Evolutionary conservation across 2,113 vertebrate species (phyloP), one percentile per base, ranked within the genome.

Genomic region (Copsychus sechellarum): DNA sequence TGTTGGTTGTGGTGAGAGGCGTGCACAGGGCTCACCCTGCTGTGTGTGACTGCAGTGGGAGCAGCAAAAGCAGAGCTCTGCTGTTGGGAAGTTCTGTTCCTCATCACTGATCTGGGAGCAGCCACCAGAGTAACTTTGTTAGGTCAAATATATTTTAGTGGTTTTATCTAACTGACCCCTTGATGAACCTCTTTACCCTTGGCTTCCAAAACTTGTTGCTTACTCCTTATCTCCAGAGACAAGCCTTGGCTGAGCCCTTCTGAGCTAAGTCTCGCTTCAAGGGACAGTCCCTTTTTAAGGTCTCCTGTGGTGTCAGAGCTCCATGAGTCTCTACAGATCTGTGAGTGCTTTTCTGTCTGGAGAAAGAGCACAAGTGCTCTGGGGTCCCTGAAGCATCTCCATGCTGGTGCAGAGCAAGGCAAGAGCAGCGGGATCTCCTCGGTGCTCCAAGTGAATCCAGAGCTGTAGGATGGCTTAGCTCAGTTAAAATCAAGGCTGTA

Each of bases 1-100:
- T 5, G 3, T 6, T 17, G 34, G 26, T 47, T 79, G 61, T 3
- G 1, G 47, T 33, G 33, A 70, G 64, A 33, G 64, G 13, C 1
- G 0, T 51, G 54, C 2, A 1, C 16, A 23, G 77, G 15, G 34
- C 21, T 79, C 4, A 5, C 25, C 1, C 0, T 0, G 2, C 38
- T 0, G 0, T 38, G 43, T 11, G 3, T 19, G 36, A 26, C 56
- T 1, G 70, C 5, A 0, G 19, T 4, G 6, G 61, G 66, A 71
- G 31, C 66, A 56, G 33, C 9, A 54, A 33, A 54, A 82, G 74
- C 79, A 48, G n/a, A 48, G 26, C 40, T 88, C 20, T 77, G 45
- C 50, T 69, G 6, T 45, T 14, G 5, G 31, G n/a, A 88, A 70
- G 54, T 81, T 86, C 76, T 81, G 67, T 34, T 91, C 67, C 84